A percentile compares a stretch with the other conserved stretches of the same genome.
phyloP scores from a whole-genome alignment of 2,113 vertebrate species.

The Meleagris gallopavo region DNA sequence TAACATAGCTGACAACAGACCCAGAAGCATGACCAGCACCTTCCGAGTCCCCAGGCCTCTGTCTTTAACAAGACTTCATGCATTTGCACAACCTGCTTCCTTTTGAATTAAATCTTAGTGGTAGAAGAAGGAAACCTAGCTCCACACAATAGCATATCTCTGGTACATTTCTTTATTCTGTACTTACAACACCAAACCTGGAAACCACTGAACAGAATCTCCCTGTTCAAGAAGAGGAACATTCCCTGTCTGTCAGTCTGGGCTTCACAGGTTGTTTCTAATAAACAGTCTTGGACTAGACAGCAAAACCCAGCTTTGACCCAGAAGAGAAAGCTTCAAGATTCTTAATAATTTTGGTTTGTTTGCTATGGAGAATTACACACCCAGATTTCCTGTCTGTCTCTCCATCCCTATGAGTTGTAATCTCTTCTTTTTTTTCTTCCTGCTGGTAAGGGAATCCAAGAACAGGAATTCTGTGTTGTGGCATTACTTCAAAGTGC shows the following conservation, averaged over 20 bases:
- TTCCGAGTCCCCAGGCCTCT: accelerated
- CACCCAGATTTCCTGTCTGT: neutral
- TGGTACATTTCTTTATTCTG: neutral
- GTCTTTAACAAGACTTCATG: neutral
- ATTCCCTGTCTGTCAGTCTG: neutral
- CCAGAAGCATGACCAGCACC: neutral
- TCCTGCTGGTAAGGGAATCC: neutral
- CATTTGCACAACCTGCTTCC: neutral
- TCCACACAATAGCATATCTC: neutral
- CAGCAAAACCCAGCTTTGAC: conserved; percentile 5
- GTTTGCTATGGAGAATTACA: neutral
- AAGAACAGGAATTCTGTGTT: conserved; percentile 23
- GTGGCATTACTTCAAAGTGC: conserved; percentile 20
- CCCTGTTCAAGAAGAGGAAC: neutral
- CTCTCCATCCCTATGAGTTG: neutral
- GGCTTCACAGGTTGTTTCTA: conserved; percentile 8
- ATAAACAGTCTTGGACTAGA: neutral
- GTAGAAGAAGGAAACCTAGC: neutral
- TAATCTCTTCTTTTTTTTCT: conserved; percentile 5
- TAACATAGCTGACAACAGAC: neutral
- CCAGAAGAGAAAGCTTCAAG: neutral
- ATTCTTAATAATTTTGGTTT: neutral
- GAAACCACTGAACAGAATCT: neutral
- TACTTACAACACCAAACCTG: neutral
- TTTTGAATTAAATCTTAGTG: neutral